phyloP scores from a whole-genome alignment of 53 echinoderm and acorn worm species.

The Actinopyga echinites region DNA sequence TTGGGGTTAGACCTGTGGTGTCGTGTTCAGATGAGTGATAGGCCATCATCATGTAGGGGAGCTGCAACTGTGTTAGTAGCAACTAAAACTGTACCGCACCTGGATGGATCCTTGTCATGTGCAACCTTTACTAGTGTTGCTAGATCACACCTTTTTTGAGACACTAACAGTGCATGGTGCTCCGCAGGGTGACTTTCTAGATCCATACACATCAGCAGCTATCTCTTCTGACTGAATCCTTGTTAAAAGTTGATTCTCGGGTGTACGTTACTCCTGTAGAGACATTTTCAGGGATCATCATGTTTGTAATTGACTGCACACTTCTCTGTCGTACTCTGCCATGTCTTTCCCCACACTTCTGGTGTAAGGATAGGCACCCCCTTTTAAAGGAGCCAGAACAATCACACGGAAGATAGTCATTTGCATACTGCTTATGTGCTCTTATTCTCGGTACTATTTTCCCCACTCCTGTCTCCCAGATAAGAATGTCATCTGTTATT shows the following conservation, averaged over 20 bases:
- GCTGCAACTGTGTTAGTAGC: conserved; percentile 28
- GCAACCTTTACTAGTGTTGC: conserved; percentile 18
- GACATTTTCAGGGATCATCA: conserved; percentile 45
- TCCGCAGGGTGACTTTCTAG: conserved; percentile 41
- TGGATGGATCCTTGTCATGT: not conserved
- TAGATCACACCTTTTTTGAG: conserved; percentile 31
- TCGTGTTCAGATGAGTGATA: not conserved
- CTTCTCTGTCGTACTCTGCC: conserved; percentile 7
- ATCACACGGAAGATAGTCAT: conserved; percentile 45
- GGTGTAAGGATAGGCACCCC: conserved; percentile 32
- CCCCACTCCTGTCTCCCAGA: conserved; percentile 33
- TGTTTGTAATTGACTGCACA: conserved; percentile 36
- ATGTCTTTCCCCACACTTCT: conserved; percentile 37
- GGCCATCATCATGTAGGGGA: conserved; percentile 1
- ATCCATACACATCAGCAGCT: conserved; percentile 30
- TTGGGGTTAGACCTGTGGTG: not conserved
- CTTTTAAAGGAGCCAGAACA: conserved; percentile 46
- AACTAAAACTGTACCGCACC: conserved; percentile 38
- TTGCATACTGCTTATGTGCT: conserved; percentile 19
- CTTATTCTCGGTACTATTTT: conserved; percentile 46
- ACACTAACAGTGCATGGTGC: conserved; percentile 31
- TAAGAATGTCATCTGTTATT: too few species aligned
- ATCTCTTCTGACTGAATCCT: conserved; percentile 43
- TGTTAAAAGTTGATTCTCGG: conserved; percentile 19
- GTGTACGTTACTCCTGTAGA: not conserved